phyloP scores from a whole-genome alignment of 2,797 vertebrate species.

The Anguilla anguilla region DNA sequence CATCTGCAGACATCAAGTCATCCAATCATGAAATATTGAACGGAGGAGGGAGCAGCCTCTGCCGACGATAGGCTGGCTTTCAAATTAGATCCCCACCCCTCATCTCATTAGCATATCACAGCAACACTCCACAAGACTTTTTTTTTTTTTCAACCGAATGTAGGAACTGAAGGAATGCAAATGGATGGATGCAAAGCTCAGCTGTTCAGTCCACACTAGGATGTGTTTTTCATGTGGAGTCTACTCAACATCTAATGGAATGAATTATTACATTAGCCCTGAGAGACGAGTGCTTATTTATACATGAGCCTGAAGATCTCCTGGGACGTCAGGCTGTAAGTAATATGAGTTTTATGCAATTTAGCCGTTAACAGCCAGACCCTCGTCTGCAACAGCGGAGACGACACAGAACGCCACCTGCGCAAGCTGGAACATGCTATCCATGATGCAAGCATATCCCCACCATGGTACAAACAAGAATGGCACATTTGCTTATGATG shows the following conservation, averaged over 20 bases:
- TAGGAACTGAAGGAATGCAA: background rate
- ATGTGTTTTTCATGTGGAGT: background rate
- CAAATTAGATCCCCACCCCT: background rate
- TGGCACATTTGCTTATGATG: conserved; percentile 21
- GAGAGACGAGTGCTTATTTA: background rate
- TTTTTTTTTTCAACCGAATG: background rate
- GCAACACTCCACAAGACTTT: background rate
- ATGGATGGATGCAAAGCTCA: background rate
- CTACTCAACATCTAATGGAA: conserved; percentile 15
- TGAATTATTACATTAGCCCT: conserved; percentile 17
- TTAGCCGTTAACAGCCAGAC: background rate
- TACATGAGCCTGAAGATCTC: conserved; percentile 14
- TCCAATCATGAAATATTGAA: conserved; percentile 31
- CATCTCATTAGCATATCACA: background rate
- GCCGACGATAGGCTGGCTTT: background rate
- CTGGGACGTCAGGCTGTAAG: conserved; percentile 7
- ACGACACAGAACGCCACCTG: background rate
- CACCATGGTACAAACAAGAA: background rate
- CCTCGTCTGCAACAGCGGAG: background rate
- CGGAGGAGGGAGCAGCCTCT: background rate
- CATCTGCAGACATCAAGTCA: conserved; percentile 26
- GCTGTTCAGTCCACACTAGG: background rate
- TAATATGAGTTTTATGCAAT: conserved; percentile 10
- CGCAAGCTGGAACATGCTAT: background rate
- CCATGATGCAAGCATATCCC: background rate